Base-by-base conservation (phyloP, 1,140 invertebrate species). In the Heliothis subflexa region DNA sequence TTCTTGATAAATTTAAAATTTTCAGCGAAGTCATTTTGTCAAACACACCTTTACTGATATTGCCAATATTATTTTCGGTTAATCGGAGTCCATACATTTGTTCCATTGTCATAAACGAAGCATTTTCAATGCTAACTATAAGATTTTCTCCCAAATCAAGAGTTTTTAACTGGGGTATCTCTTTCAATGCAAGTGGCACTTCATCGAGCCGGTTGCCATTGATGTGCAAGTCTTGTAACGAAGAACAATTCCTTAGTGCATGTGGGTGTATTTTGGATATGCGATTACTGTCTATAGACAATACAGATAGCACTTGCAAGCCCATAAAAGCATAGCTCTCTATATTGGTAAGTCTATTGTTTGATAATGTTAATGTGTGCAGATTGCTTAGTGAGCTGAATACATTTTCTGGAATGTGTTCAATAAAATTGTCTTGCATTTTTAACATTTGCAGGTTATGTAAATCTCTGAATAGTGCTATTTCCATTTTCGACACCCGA, bases 91-190 rank as follows among this genome's bases (percentile, higher is more conserved):
- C 97, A 83, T 97, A 98, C 71, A 99, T 95, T 86, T 98, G 96
- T 90, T 97, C 96, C 95, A 98, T 96, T 81, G 96, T 96, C 79
- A 95, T 95, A 87, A 99, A 98, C 16, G 97, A 97, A 28, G 97
- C 96, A 90, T 98, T 98, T 85, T 96, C 96, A 84, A 99, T 96
- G 85, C 96, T 96, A 59, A 96, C 96, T 80, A 99, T 98, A 88
- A 97, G 96, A 93, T 99, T 99, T 93, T 98, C 97, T 52, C 98
- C 97, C 83, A 99, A 95, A 94, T 99, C 98, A 62, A 99, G 94
- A 33, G 97, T 98, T 89, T 97, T 97, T 52, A 99, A 94, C 83
- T 97, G 95, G 10, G 97, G 97, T 77, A 99, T 96, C 88, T 97
- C 96, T 85, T 96, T 96, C 21, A 99, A 91, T n/a, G 97, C 98